Percentiles rank a stretch among this genome's conserved stretches.
Evolutionary conservation across 2,888 invertebrate species (phyloP).

Genomic region (Metallyticus violacea): DNA sequence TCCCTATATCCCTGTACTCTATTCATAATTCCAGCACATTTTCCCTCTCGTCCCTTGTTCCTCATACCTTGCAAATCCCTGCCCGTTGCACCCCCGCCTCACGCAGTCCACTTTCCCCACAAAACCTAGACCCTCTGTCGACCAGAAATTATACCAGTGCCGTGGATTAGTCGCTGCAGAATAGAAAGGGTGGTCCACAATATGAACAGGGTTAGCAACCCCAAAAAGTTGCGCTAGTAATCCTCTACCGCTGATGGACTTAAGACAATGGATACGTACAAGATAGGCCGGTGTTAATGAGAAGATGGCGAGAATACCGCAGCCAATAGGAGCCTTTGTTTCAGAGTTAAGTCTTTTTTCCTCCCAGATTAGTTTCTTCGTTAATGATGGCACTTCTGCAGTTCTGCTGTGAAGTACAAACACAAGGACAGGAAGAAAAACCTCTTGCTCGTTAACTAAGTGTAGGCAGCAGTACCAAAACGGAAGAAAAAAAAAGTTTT

Average conservation of each 20-base stretch:
- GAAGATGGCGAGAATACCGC: background rate
- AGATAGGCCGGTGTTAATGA: background rate
- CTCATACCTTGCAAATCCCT: background rate
- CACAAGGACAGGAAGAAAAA: no score
- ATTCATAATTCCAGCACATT: background rate
- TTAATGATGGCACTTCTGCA: no score
- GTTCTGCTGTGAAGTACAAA: no score
- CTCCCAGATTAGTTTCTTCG: no score
- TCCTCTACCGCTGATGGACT: background rate
- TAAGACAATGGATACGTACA: background rate
- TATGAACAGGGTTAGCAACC: background rate
- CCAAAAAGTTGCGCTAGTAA: background rate
- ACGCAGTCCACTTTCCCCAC: background rate
- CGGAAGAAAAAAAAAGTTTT: no score
- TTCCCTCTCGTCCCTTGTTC: background rate
- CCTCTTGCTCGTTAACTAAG: no score
- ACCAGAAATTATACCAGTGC: slow-evolving; percentile 6
- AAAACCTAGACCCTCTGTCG: background rate
- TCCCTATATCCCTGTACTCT: background rate
- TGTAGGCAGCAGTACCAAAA: no score
- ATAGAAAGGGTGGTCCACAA: background rate
- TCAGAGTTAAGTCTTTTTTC: background rate
- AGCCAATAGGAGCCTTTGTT: background rate
- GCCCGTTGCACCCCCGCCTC: background rate
- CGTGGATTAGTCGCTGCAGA: background rate